Base-by-base conservation (phyloP, 2,797 vertebrate species). In the Valencia hispanica region DNA sequence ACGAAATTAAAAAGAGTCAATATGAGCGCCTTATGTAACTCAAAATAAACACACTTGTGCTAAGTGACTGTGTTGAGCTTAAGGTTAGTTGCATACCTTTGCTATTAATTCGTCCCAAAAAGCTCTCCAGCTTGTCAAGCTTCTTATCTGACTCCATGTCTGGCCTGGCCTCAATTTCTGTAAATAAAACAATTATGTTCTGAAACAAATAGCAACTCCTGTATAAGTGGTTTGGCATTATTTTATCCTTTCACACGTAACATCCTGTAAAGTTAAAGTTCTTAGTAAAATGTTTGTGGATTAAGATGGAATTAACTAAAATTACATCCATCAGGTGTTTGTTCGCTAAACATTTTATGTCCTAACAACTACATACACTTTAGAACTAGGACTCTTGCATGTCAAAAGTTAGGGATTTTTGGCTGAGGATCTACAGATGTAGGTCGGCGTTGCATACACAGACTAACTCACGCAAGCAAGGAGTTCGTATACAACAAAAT, bases 71-170 rank as follows among this genome's bases (percentile, higher is more conserved):
- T n/a, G 63, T 1, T 5, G 6, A 70, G 22, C 18, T 74, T 9
- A 10, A 55, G 71, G 43, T 70, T 15, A 53, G 41, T 3, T 10
- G 25, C 70, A 34, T 59, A 99, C 98, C 96, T 97, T 97, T 99
- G 93, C 96, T 99, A 83, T 99, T 99, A 83, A 99, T 89, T 78
- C 96, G 97, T 77, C 96, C 97, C 82, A 99, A 91, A 87, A 99
- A 99, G 0, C 94, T 97, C 88, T 99, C 98, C 91, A 99, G 83
- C 91, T 96, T 97, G 93, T 99, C 98, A 48, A 99, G 83, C 87
- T 98, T 99, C 93, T 97, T 96, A 87, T 99, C 98, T 0, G 97
- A 97, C 79, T 99, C 98, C 95, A 99, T 97, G 66, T 98, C 96
- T 66, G 96, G 95, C 68, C 89, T 96, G 86, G 97, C 98, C 93